Conservation (phyloP, 2,888 invertebrate species). For the Mycalesis mineus region DNA sequence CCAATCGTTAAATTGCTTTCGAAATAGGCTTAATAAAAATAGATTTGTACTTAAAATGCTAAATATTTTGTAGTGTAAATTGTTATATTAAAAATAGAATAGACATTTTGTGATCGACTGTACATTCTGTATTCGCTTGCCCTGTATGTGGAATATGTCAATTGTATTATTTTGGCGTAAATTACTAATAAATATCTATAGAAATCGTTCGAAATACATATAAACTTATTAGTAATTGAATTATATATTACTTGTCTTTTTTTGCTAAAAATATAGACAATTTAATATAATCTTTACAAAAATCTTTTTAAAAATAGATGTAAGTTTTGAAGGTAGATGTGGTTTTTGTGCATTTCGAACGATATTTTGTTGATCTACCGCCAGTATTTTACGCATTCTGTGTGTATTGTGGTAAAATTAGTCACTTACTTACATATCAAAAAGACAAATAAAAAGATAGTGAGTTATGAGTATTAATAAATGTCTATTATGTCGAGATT, state of each 20-base stretch:
- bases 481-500: slow-evolving; percentile 19
- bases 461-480: slow-evolving; percentile 47
- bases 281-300: slow-evolving; percentile 10
- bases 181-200: neutral
- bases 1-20: slow-evolving; percentile 45
- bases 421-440: slow-evolving; percentile 61
- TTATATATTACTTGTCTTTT: neutral
- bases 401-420: slow-evolving; percentile 32
- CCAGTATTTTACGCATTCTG: slow-evolving; percentile 22
- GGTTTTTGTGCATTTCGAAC: slow-evolving; percentile 14
- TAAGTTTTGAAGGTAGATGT: slow-evolving; percentile 6
- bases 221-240: neutral
- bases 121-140: slow-evolving; percentile 36
- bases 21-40: slow-evolving; percentile 44
- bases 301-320: slow-evolving; percentile 1
- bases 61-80: slow-evolving; percentile 29
- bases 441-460: slow-evolving; percentile 59
- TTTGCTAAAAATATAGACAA: slow-evolving; percentile 11
- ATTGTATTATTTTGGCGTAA: slow-evolving; percentile 36
- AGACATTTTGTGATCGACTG: slow-evolving; percentile 50
- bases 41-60: slow-evolving; percentile 37
- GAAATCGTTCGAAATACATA: slow-evolving; percentile 24
- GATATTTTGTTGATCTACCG: neutral
- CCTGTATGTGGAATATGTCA: slow-evolving; percentile 39
- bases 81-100: slow-evolving; percentile 26